Percentiles rank a stretch among this genome's conserved stretches.
Evolutionary conservation across 2,113 vertebrate species (phyloP).

Genomic region (Mesitornis unicolor): DNA sequence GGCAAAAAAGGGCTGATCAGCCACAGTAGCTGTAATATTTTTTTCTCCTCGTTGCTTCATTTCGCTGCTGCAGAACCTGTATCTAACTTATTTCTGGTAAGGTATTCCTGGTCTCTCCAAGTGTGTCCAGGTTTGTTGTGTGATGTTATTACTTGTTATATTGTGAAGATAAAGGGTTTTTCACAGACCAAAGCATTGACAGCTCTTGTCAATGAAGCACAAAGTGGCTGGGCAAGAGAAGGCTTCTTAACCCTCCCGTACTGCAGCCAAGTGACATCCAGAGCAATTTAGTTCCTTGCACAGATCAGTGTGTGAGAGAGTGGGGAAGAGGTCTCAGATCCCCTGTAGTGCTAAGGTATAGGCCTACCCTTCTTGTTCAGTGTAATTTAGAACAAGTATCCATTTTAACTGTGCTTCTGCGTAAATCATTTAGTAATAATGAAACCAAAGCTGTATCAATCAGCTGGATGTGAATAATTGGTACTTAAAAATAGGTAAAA

Average conservation of each 20-base stretch:
- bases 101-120: neutral
- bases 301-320: neutral
- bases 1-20: neutral
- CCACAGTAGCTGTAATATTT: neutral
- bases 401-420: neutral
- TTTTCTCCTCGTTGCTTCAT: neutral
- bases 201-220: neutral
- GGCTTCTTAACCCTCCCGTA: neutral
- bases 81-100: neutral
- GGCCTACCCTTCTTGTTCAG: neutral
- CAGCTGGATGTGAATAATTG: neutral
- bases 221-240: neutral
- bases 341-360: neutral
- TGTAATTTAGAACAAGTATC: neutral
- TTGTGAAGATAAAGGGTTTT: neutral
- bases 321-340: neutral
- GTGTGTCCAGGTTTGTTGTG: neutral
- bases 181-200: neutral
- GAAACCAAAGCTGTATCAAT: neutral
- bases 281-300: neutral
- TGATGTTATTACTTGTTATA: fast-evolving
- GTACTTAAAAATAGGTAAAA: neutral
- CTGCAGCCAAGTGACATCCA: fast-evolving
- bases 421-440: neutral
- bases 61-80: neutral